Base-by-base conservation (phyloP, 2,797 vertebrate genomes). In the Spinus pinus region DNA sequence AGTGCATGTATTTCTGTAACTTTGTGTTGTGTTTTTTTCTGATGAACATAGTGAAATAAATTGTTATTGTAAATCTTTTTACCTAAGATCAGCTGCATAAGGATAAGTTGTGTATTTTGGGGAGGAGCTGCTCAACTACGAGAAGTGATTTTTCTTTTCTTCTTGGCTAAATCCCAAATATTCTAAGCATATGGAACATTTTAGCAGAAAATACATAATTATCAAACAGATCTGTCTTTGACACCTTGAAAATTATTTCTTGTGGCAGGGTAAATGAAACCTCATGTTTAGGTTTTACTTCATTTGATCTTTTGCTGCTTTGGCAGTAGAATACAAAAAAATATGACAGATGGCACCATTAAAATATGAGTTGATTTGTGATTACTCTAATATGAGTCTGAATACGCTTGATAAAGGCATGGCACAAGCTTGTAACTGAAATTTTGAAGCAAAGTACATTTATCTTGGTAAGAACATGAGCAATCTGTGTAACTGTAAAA, bases 211-310 rank as follows among this genome's bases (percentile, higher is more conserved):
- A 93, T 91, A 84, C 7, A 0, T 94, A 95, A 95, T 96, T 95
- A 96, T 92, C 64, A 82, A 93, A 78, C 74, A 86, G 71, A 90
- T 95, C 94, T 88, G 88, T 95, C 95, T 96, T 96, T 96, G 90
- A 88, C 94, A 95, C 96, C 93, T 95, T 95, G 65, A 94, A 92
- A 57, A 19, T 88, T 95, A 90, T 88, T 96, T 90, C 77, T 94
- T 94, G 70, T 95, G 94, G 90, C 94, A 88, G 78, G 21, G 14
- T 95, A 95, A 95, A 79, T 87, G 90, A 94, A 96, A 91, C 93
- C 90, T 94, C 33, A 50, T 96, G 94, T 89, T 88, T 80, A 64
- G 70, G 79, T 95, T 93, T 93, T 49, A 64, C 75, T 93, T 90
- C 54, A 73, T 95, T 95, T 96, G 86, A 88, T 95, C 90, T 95